A percentile compares a stretch with the other conserved stretches of the same genome.
These are phyloP conservation scores for Tipula confusa DNA, from an alignment of 2,888 invertebrate genomes.

Conservation along the genomic window DNA sequence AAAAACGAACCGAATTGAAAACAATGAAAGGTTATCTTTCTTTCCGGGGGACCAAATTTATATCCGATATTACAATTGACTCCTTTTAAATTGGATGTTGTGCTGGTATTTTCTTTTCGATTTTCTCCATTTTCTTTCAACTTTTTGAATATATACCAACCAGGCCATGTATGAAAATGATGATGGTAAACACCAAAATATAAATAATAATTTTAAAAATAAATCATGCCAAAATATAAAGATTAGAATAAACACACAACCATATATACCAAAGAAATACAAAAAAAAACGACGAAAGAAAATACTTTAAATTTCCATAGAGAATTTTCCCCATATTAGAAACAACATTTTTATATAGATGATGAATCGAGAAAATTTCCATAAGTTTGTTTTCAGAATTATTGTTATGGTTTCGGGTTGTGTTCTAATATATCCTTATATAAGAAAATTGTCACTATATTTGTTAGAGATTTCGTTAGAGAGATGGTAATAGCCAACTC, in stretches of 20 bases:
- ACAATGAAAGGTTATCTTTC: slow-evolving; percentile 20
- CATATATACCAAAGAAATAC: background rate
- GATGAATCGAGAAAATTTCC: background rate
- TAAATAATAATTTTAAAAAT: slow-evolving; percentile 12
- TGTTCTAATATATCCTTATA: background rate
- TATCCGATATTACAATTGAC: slow-evolving; percentile 20
- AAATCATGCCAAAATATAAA: background rate
- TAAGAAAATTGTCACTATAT: too few species aligned
- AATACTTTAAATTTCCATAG: slow-evolving; percentile 7
- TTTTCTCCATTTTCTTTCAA: background rate
- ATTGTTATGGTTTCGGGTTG: background rate
- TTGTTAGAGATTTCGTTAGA: too few species aligned
- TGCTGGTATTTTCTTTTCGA: background rate
- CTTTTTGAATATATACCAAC: background rate
- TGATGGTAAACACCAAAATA: background rate
- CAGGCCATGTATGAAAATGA: background rate
- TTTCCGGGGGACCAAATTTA: background rate
- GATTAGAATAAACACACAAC: background rate
- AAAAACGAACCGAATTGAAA: background rate
- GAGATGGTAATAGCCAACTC: too few species aligned
- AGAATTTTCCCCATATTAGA: background rate
- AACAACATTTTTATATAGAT: background rate
- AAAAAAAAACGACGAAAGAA: background rate
- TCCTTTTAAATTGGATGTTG: background rate
- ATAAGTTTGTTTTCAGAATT: background rate